phyloP scores from a whole-genome alignment of 2,888 invertebrate species.

The Steinernema scapterisci region DNA sequence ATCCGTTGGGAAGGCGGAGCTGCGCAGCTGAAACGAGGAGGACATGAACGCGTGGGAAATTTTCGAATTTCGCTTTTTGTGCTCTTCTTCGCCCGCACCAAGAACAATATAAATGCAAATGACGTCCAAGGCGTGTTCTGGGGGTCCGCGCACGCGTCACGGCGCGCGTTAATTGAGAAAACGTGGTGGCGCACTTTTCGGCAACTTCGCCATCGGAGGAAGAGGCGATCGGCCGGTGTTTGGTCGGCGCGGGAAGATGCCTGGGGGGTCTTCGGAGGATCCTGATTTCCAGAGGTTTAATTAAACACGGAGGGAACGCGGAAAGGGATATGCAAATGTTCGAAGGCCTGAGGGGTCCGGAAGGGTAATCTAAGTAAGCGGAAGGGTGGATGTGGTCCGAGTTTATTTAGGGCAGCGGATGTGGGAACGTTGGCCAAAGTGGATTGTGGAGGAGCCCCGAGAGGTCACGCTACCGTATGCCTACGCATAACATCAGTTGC shows the following conservation, averaged over 20 bases:
- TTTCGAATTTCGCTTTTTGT: no score
- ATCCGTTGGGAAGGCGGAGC: not conserved
- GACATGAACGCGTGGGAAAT: constrained; percentile 24
- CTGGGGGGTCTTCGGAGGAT: not conserved
- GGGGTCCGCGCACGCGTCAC: not conserved
- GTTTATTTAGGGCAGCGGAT: no score
- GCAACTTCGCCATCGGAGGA: not conserved
- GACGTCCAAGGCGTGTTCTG: constrained; percentile 4
- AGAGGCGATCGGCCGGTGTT: not conserved
- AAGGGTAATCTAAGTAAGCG: no score
- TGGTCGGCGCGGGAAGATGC: not conserved
- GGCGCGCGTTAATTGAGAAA: not conserved
- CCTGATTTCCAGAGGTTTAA: constrained; percentile 22
- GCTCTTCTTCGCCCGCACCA: not conserved
- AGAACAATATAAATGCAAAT: constrained; percentile 29
- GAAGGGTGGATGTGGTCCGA: no score
- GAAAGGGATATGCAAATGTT: constrained; percentile 12
- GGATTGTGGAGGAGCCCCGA: no score
- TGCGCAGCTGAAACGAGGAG: not conserved
- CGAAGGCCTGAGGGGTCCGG: no score
- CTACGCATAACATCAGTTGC: no score
- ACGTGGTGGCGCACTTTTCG: constrained; percentile 17
- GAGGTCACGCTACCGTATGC: no score
- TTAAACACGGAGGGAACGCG: constrained; percentile 1
- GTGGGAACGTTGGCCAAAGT: no score